Evolutionary conservation across 2,113 vertebrate genomes (phyloP), one percentile per base, ranked within the genome.

Genomic region (Crypturellus undulatus): DNA sequence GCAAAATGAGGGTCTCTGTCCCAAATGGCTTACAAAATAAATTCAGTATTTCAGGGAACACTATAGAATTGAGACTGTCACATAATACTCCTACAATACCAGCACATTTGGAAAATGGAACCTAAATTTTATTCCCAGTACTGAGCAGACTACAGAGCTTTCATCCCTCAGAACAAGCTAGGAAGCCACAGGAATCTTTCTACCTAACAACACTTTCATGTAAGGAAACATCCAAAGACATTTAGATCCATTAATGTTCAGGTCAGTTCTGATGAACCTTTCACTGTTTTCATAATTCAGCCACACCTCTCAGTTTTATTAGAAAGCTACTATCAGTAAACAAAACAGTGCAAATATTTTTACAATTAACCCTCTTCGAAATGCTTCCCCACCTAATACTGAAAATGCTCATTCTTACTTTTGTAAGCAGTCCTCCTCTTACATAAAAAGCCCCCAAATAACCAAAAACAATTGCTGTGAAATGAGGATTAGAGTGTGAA

Each of bases 251-350:
- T 96, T 96, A 94, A 86, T 64, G 95, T 96, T 94, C 96, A 93
- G 60, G 60, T 92, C 94, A 96, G 90, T 76, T 93, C 77, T 86
- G 65, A 47, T 47, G 69, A 77, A 90, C 80, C 72, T 47, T 77
- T 93, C 94, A 86, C 85, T 75, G 77, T 83, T 94, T 94, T 92
- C 88, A 80, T 96, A 88, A 96, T 90, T 96, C 90, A 90, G 77
- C 88, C 94, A 59, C 92, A n/a, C 2, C 18, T 25, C 12, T 76
- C 7, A 36, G 0, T 65, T 25, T 69, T 71, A 22, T 81, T 40
- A 16, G 1, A 43, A 83, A 79, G 14, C 24, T 62, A 64, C 21
- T 28, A 62, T 49, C 68, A 69, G 26, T 62, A 62, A 85, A 30
- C n/a, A 93, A 49, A 49, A 49, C 9, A 90, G 4, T 12, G 40